These are phyloP conservation scores for Ascidia mentula DNA, from an alignment of 23 tunicate genomes.

Conservation along the genomic window DNA sequence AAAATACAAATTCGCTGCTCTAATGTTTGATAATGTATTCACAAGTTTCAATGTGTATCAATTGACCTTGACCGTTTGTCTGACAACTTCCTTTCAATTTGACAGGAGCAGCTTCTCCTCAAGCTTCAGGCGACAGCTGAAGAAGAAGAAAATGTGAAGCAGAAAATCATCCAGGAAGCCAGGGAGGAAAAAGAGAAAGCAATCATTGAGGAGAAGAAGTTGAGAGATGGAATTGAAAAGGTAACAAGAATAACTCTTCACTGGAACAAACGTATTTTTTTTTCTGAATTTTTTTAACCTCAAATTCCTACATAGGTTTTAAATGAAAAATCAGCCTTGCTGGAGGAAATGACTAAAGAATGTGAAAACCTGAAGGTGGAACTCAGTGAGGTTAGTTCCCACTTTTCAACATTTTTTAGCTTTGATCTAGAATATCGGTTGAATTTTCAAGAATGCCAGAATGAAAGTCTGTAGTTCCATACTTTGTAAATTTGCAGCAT, in stretches of 20 bases:
- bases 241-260: too few species aligned
- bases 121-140: slow-evolving; percentile 45
- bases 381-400: slow-evolving; percentile 33
- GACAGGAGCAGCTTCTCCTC: slow-evolving; percentile 43
- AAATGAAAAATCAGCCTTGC: neutral
- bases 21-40: too few species aligned
- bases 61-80: too few species aligned
- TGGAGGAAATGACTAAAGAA: slow-evolving; percentile 20
- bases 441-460: too few species aligned
- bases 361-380: slow-evolving; percentile 26
- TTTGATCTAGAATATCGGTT: too few species aligned
- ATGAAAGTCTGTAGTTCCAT: too few species aligned
- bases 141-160: slow-evolving; percentile 36
- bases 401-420: neutral
- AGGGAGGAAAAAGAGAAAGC: slow-evolving; percentile 8
- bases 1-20: too few species aligned
- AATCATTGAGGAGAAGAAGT: neutral
- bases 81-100: too few species aligned
- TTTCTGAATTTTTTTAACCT: neutral
- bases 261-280: too few species aligned
- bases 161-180: slow-evolving; percentile 26
- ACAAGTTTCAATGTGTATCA: too few species aligned
- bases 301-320: slow-evolving; percentile 30
- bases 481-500: too few species aligned
- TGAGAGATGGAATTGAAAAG: slow-evolving; percentile 13